Evolutionary conservation across 1,140 invertebrate genomes (phyloP).

Genomic region (Drosophila ercepeae): DNA sequence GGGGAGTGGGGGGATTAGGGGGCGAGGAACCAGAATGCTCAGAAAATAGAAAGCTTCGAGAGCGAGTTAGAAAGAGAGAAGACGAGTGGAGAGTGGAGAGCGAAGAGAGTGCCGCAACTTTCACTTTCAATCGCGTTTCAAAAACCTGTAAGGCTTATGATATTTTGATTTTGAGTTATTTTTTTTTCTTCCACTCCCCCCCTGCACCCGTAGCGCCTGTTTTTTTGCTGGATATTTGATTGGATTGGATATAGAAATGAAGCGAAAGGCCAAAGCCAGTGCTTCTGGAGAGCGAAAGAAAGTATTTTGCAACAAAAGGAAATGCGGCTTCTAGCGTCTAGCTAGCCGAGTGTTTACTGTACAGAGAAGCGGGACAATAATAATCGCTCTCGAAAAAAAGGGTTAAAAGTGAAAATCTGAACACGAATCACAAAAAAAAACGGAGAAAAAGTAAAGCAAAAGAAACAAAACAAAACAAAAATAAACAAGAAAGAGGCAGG

Average conservation of each 20-base stretch:
- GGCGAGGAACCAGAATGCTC: background rate
- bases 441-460: conserved; percentile 8
- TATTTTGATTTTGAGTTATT: conserved; percentile 25
- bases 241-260: conserved; percentile 72
- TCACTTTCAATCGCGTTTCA: conserved; percentile 78
- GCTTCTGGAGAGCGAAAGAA: conserved; percentile 51
- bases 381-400: conserved; percentile 40
- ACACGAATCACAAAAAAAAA: conserved; percentile 13
- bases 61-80: conserved; percentile 14
- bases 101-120: conserved; percentile 43
- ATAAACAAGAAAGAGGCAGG: conserved; percentile 3
- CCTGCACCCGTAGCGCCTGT: background rate
- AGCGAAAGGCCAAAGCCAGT: conserved; percentile 65
- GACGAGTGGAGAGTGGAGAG: conserved; percentile 4
- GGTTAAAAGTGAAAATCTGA: conserved; percentile 70
- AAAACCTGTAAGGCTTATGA: conserved; percentile 61
- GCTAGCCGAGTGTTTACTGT: background rate
- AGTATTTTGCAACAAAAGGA: conserved; percentile 45
- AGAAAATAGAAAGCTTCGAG: background rate
- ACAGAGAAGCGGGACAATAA: conserved; percentile 9
- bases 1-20: background rate
- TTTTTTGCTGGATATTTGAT: conserved; percentile 56
- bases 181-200: no score
- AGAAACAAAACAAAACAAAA: conserved; percentile 17
- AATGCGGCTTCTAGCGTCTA: background rate